Percentiles rank a stretch among this genome's conserved stretches.
These are phyloP conservation scores for Acropternis orthonyx DNA, from an alignment of 2,797 vertebrate species.

Conservation along the genomic window DNA sequence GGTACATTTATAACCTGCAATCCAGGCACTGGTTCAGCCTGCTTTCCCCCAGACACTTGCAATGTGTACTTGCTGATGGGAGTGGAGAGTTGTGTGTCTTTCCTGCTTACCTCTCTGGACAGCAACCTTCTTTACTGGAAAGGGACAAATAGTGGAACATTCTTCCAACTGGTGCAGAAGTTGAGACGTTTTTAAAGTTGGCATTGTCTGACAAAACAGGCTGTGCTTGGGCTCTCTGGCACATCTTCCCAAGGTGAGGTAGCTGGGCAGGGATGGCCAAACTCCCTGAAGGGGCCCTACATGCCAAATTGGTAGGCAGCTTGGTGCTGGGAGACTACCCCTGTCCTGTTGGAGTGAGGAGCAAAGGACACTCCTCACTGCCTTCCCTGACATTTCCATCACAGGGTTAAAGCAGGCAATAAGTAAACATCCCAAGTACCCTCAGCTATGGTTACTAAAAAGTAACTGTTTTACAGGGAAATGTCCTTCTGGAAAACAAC, in stretches of 20 bases:
- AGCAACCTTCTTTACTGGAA: neutral
- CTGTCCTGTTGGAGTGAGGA: neutral
- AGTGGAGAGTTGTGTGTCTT: neutral
- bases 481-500: slow-evolving; percentile 38
- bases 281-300: neutral
- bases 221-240: neutral
- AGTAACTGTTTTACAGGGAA: slow-evolving; percentile 44
- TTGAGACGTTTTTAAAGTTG: neutral
- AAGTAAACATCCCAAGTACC: neutral
- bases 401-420: neutral
- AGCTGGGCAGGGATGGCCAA: neutral
- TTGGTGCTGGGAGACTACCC: neutral
- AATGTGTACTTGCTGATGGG: neutral
- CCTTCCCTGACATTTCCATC: neutral
- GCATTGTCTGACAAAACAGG: neutral
- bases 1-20: slow-evolving; percentile 6
- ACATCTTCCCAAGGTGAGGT: neutral
- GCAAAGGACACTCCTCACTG: neutral
- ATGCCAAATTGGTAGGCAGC: neutral
- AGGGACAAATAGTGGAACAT: neutral
- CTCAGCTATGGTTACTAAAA: neutral
- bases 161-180: neutral
- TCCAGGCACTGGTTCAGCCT: neutral
- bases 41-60: neutral
- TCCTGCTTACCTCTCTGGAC: neutral